A percentile compares a stretch with the other conserved stretches of the same genome.
phyloP scores from a whole-genome alignment of 1,140 invertebrate species.

The Babylonia areolata region DNA sequence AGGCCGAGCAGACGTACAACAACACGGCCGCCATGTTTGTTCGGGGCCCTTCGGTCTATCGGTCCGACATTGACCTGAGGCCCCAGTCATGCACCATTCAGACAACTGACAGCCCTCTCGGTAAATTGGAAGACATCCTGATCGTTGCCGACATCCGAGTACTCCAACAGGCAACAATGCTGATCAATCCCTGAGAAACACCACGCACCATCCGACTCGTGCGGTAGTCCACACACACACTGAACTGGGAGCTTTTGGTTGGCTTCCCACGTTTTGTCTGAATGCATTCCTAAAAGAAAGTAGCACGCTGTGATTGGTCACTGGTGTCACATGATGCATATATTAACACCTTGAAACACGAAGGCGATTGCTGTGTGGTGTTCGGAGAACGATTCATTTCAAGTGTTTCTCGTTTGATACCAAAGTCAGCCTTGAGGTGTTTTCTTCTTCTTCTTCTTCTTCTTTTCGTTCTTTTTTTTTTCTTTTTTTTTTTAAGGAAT shows the following conservation, averaged over 20 bases:
- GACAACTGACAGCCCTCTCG: constrained; percentile 16
- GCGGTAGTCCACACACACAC: constrained; percentile 33
- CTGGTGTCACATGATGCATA: constrained; percentile 58
- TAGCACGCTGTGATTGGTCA: constrained; percentile 52
- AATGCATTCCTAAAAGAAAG: constrained; percentile 55
- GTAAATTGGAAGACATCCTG: constrained; percentile 26
- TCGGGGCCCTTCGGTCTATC: constrained; percentile 39
- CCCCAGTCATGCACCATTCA: constrained; percentile 25
- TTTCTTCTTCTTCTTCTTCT: no score
- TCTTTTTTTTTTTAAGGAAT: no score
- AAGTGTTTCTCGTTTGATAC: no score
- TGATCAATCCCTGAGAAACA: constrained; percentile 13
- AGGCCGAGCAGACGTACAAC: constrained; percentile 55
- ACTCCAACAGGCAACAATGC: not conserved
- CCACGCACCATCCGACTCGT: not conserved
- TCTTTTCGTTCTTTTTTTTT: no score
- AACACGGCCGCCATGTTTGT: constrained; percentile 60
- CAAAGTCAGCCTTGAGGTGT: no score
- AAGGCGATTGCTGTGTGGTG: not conserved
- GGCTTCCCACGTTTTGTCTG: constrained; percentile 59
- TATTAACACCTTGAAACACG: constrained; percentile 59
- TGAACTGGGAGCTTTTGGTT: constrained; percentile 41
- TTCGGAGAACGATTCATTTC: no score
- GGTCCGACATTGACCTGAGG: constrained; percentile 51
- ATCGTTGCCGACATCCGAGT: not conserved